phyloP scores from a whole-genome alignment of 1,140 invertebrate species.

The Drosophila auraria region DNA sequence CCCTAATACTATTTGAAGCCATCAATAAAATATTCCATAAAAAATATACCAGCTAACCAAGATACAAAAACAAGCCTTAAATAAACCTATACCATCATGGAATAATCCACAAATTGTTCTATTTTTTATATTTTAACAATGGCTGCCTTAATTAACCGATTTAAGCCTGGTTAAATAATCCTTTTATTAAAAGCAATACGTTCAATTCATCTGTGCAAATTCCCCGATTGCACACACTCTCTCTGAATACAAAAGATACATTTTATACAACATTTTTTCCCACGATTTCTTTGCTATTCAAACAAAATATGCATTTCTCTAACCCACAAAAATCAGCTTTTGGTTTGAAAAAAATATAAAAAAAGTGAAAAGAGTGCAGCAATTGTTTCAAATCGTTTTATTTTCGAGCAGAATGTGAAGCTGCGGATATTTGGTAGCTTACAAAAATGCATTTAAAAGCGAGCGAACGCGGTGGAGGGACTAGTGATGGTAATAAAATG shows the following conservation, averaged over 20 bases:
- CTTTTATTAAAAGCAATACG: conserved; percentile 36
- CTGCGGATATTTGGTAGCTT: conserved; percentile 59
- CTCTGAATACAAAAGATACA: conserved; percentile 21
- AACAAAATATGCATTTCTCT: conserved; percentile 38
- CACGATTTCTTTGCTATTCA: conserved; percentile 10
- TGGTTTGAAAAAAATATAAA: conserved; percentile 6
- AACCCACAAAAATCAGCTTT: conserved; percentile 42
- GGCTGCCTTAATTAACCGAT: conserved; percentile 39
- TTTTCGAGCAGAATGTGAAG: conserved; percentile 17
- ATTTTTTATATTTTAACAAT: conserved; percentile 22
- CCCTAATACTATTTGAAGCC: not conserved
- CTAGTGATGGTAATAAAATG: conserved; percentile 54
- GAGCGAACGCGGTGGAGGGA: not conserved
- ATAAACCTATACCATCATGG: not conserved
- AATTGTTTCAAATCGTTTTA: conserved; percentile 17
- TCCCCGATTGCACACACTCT: not conserved
- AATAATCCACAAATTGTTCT: conserved; percentile 19
- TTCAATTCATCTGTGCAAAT: conserved; percentile 27
- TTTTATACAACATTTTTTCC: conserved; percentile 31
- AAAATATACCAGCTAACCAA: not conserved
- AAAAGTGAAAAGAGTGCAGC: conserved; percentile 13
- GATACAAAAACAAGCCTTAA: conserved; percentile 3
- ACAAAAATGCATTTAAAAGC: conserved; percentile 69
- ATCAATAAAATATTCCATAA: not conserved
- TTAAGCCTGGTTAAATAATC: conserved; percentile 30